phyloP scores from a whole-genome alignment of 1,140 invertebrate genomes.

The Mylabris phalerata region DNA sequence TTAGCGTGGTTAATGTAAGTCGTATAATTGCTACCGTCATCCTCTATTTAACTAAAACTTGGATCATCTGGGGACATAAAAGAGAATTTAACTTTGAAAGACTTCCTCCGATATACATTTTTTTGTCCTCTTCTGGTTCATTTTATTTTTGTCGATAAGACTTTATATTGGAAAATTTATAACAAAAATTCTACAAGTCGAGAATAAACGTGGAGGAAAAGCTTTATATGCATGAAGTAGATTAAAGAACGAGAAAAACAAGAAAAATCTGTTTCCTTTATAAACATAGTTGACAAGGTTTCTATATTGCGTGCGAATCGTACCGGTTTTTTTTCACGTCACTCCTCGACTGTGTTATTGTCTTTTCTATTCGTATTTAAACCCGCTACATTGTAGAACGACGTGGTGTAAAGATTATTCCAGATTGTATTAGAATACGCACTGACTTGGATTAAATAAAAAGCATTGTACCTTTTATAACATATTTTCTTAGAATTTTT shows the following conservation, averaged over 20 bases:
- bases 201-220: constrained; percentile 8
- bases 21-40: constrained; percentile 2
- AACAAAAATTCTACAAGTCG: not conserved
- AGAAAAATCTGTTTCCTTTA: constrained; percentile 22
- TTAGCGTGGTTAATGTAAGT: constrained; percentile 2
- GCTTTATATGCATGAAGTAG: constrained; percentile 16
- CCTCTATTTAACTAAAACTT: not conserved
- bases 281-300: constrained; percentile 20
- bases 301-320: constrained; percentile 19
- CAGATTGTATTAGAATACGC: constrained; percentile 15
- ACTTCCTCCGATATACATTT: no score
- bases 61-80: no score
- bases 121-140: no score
- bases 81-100: no score
- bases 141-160: no score
- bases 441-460: constrained; percentile 15
- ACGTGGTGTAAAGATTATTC: constrained; percentile 2
- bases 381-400: not conserved
- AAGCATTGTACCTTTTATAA: not conserved
- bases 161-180: no score
- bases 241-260: constrained; percentile 16
- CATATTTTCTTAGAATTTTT: constrained; percentile 10
- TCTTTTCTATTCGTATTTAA: no score
- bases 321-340: constrained; percentile 5
- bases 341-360: not conserved